These are phyloP conservation scores for Lipophrys pholis DNA, from an alignment of 2,113 vertebrate species.

Conservation along the genomic window DNA sequence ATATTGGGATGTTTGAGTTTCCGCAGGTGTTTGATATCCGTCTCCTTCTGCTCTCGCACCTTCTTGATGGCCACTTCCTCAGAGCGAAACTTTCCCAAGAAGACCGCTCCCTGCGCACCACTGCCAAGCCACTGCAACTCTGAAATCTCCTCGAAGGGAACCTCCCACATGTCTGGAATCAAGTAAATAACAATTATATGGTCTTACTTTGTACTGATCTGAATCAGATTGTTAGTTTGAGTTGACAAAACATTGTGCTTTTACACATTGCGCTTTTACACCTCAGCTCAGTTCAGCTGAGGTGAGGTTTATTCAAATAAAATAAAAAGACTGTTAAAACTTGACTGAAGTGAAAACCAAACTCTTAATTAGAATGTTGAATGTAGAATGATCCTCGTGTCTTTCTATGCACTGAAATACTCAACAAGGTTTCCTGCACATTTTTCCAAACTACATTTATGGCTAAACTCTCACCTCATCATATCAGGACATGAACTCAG, in stretches of 20 bases:
- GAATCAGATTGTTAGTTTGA: neutral
- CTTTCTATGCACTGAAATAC: too few relatives aligned
- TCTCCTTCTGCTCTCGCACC: conserved; percentile 98
- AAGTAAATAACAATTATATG: neutral
- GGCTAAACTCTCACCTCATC: too few relatives aligned
- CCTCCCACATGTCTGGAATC: conserved; percentile 95
- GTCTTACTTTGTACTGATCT: neutral
- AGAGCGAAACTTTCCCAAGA: conserved; percentile 93
- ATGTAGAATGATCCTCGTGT: too few relatives aligned
- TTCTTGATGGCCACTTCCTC: conserved; percentile 99
- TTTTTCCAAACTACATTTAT: too few relatives aligned
- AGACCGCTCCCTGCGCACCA: conserved; percentile 96
- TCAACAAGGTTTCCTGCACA: too few relatives aligned
- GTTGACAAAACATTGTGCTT: neutral
- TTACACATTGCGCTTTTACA: neutral
- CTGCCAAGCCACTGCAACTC: conserved; percentile 99
- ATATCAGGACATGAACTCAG: too few relatives aligned
- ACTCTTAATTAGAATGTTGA: too few relatives aligned
- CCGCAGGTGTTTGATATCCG: conserved; percentile 96
- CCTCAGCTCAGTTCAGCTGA: too few relatives aligned
- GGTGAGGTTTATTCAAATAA: too few relatives aligned
- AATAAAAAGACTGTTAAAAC: too few relatives aligned
- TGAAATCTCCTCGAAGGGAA: conserved; percentile 97
- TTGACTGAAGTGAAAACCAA: too few relatives aligned
- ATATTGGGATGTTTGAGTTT: conserved; percentile 99